These are phyloP conservation scores for Thymelicus acteon DNA, from an alignment of 2,888 invertebrate genomes.

Conservation along the genomic window DNA sequence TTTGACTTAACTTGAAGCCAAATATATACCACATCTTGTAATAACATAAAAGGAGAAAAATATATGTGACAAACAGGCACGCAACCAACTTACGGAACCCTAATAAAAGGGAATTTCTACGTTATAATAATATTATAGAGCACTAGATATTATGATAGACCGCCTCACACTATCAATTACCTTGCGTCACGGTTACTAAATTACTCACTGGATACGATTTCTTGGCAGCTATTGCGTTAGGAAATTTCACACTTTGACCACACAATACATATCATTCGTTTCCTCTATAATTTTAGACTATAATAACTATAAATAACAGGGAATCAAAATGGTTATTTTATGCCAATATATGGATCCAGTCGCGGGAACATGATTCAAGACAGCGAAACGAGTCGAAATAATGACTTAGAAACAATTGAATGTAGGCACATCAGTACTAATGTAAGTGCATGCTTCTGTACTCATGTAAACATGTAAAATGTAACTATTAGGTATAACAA, in stretches of 20 bases:
- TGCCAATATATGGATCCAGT: background rate
- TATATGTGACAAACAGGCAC: too few species aligned
- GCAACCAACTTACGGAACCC: too few species aligned
- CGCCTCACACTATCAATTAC: constrained; percentile 22
- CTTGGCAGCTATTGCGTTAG: constrained; percentile 24
- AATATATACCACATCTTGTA: too few species aligned
- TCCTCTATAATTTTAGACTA: constrained; percentile 1
- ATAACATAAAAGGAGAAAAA: too few species aligned
- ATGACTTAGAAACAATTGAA: background rate
- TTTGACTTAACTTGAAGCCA: too few species aligned
- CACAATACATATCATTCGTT: constrained; percentile 1
- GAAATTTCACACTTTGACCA: constrained; percentile 5
- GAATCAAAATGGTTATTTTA: background rate
- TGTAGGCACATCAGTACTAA: too few species aligned
- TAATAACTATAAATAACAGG: background rate
- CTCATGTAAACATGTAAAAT: too few species aligned
- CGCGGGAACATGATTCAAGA: background rate
- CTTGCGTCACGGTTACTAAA: constrained; percentile 24
- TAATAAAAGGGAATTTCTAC: background rate
- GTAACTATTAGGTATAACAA: too few species aligned
- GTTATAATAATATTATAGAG: background rate
- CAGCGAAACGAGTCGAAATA: background rate
- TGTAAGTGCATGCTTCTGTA: too few species aligned
- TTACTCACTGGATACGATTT: constrained; percentile 25
- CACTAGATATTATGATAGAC: background rate